A percentile compares a stretch with the other conserved stretches of the same genome.
These are phyloP conservation scores for Cremastobaeus sp. DNA, from an alignment of 2,888 invertebrate genomes.

Conservation along the genomic window DNA sequence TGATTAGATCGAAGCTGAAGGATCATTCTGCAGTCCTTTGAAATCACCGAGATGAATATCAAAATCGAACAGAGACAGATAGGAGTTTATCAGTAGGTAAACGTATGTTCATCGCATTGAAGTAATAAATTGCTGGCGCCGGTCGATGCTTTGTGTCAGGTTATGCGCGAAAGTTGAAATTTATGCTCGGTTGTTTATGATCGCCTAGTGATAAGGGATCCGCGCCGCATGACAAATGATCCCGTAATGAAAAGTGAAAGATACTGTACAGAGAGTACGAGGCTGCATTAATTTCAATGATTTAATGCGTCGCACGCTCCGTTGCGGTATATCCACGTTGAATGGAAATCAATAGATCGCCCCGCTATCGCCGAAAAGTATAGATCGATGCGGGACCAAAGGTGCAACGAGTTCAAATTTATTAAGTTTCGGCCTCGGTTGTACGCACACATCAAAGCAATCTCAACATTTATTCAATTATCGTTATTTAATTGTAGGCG, in stretches of 20 bases:
- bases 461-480: constrained; percentile 48
- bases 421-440: no score
- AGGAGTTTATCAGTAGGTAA: constrained; percentile 70
- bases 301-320: constrained; percentile 75
- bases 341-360: constrained; percentile 67
- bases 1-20: no score
- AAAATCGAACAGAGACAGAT: no score
- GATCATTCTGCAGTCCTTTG: no score
- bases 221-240: constrained; percentile 78
- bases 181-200: constrained; percentile 78
- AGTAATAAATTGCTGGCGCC: constrained; percentile 75
- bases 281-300: constrained; percentile 78
- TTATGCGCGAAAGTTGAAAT: constrained; percentile 78
- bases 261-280: constrained; percentile 74
- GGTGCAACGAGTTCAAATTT: constrained; percentile 49
- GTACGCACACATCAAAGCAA: constrained; percentile 26
- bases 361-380: constrained; percentile 61
- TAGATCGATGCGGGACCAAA: constrained; percentile 46
- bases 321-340: constrained; percentile 71
- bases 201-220: constrained; percentile 78
- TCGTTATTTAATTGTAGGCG: constrained; percentile 31
- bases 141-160: constrained; percentile 76
- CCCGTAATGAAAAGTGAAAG: constrained; percentile 79
- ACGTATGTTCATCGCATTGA: constrained; percentile 72
- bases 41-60: no score